A percentile compares a stretch with the other conserved stretches of the same genome.
phyloP scores from a whole-genome alignment of 2,797 vertebrate genomes.

The Hirundo rustica region DNA sequence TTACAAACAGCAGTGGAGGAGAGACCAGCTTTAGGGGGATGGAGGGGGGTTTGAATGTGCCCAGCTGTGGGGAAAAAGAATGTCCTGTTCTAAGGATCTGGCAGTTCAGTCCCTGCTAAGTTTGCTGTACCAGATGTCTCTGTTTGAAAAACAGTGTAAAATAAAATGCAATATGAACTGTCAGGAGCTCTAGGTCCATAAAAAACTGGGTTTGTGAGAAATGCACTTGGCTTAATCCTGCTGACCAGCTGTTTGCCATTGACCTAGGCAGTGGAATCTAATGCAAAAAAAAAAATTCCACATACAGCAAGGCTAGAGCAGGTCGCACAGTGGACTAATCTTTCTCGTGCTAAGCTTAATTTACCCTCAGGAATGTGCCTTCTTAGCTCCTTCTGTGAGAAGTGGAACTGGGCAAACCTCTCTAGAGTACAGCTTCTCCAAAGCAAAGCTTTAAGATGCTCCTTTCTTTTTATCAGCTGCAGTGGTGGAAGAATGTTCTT shows the following conservation, averaged over 20 bases:
- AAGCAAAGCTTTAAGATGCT: background rate
- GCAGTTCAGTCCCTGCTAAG: background rate
- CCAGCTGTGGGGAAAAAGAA: background rate
- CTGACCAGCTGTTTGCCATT: background rate
- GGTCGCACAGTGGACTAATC: background rate
- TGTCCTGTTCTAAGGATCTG: background rate
- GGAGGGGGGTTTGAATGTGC: background rate
- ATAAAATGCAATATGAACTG: background rate
- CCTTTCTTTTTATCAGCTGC: background rate
- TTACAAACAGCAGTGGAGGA: background rate
- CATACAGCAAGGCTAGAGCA: background rate
- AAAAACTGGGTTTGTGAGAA: background rate
- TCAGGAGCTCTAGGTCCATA: background rate
- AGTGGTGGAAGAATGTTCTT: background rate
- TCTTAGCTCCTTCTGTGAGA: background rate
- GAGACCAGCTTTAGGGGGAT: background rate
- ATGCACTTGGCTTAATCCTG: background rate
- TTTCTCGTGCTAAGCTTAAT: background rate
- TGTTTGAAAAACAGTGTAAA: background rate
- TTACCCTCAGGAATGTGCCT: background rate
- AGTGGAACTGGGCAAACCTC: background rate
- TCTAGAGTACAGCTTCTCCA: background rate
- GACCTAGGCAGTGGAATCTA: background rate
- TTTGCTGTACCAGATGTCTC: background rate
- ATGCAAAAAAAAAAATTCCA: background rate